Evolutionary conservation across 2,888 invertebrate genomes (phyloP), one percentile per base, ranked within the genome.

Genomic region (Protonemura montana): DNA sequence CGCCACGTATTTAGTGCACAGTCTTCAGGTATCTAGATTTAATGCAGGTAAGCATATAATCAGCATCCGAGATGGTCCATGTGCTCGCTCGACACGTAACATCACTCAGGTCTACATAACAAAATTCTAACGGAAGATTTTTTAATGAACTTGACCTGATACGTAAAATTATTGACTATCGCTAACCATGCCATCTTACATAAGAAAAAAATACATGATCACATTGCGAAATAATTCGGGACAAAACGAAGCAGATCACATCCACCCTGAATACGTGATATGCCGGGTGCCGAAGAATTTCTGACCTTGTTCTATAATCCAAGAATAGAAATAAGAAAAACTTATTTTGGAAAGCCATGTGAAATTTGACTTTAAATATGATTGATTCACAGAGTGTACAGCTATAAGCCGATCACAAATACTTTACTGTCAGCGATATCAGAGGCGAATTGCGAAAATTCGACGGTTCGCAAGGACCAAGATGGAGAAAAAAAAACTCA

Each of bases 101-200:
- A 78, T 7, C 3, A 27, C 76, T 5, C 78, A 7, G 2, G n/a
- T n/a, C 78, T 78, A 10, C 26, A 26, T 5, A 78, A 28, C 26
- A 78, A 78, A 21, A 27, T 78, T 27, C 25, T 78, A 78, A 78
- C 78, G 78, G 78, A 78, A 6, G 26, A 26, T 59, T 78, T 78
- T 78, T 78, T 78, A 26, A 78, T 78, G 78, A 78, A 78, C 78
- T 78, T 78, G 78, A 78, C 78, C 78, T 78, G 78, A 78, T 78
- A 26, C 28, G 78, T 28, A 26, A 78, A 78, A 27, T 28, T 27
- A 78, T 28, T 59, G 28, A 78, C 10, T 78, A 78, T 78, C 78
- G 10, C 59, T 26, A 26, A 78, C n/a, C n/a, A 78, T 26, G 78
- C 78, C 28, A 78, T 78, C 26, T 28, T 27, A 78, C 27, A 26